Percentiles rank a stretch among this genome's conserved stretches.
phyloP scores from a whole-genome alignment of 2,113 vertebrate genomes.

The Grammomys surdaster region DNA sequence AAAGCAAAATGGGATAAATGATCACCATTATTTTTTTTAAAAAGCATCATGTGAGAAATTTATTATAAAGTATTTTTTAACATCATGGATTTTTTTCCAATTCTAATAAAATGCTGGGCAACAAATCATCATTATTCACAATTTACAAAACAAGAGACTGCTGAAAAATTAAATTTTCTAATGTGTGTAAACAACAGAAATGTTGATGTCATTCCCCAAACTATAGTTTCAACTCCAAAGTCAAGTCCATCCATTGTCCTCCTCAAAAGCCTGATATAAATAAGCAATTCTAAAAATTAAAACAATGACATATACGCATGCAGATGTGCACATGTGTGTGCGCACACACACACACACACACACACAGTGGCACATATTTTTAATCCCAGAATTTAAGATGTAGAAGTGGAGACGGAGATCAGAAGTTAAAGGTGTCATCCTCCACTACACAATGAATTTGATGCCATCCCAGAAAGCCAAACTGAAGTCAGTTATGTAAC shows the following conservation, averaged over 20 bases:
- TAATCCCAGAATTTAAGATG: not conserved
- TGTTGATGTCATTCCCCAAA: not conserved
- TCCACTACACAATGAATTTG: not conserved
- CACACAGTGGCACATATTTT: not conserved
- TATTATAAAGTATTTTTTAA: conserved; percentile 6
- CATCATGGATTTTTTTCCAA: not conserved
- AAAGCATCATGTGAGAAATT: not conserved
- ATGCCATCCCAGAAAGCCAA: not conserved
- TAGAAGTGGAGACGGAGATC: not conserved
- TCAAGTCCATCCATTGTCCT: not conserved
- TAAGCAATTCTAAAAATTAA: not conserved
- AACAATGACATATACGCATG: not conserved
- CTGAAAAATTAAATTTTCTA: not conserved
- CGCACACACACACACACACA: not conserved
- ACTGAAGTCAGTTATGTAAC: not conserved
- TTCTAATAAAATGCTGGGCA: not conserved
- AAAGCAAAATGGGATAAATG: not conserved
- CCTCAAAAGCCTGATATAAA: not conserved
- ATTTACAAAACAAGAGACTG: conserved; percentile 8
- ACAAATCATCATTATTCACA: not conserved
- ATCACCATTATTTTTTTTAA: not conserved
- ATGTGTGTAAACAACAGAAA: not conserved
- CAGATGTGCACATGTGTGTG: no score
- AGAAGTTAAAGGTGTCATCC: not conserved
- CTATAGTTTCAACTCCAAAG: not conserved